phyloP scores from a whole-genome alignment of 2,888 invertebrate genomes.

The Acanthacorydalis orientalis region DNA sequence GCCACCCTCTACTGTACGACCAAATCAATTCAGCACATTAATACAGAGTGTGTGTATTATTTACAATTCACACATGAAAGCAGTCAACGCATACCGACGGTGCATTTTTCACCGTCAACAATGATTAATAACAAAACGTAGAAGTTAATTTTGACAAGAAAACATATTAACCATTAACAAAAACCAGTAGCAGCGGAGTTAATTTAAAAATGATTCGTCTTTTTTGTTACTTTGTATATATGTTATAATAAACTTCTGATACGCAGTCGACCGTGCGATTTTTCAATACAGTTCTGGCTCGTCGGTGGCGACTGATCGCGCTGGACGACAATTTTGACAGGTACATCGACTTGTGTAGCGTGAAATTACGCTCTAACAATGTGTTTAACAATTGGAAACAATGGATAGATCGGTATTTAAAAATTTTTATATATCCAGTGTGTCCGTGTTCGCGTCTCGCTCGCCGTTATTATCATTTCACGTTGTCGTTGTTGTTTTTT shows the following conservation, averaged over 20 bases:
- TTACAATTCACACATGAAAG: too few species aligned
- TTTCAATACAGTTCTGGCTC: neutral
- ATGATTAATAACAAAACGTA: neutral
- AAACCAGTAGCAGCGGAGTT: slow-evolving; percentile 23
- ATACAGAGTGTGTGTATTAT: too few species aligned
- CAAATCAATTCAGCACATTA: too few species aligned
- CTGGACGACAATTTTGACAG: slow-evolving; percentile 4
- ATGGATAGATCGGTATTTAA: slow-evolving; percentile 8
- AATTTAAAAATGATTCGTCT: slow-evolving; percentile 22
- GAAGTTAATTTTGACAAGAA: too few species aligned
- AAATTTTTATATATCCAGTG: neutral
- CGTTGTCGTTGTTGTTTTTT: too few species aligned
- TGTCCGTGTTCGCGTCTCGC: too few species aligned
- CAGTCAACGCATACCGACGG: neutral
- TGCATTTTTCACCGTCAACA: neutral
- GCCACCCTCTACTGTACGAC: too few species aligned
- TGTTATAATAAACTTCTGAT: too few species aligned
- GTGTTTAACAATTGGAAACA: slow-evolving; percentile 14
- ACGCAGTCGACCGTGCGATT: neutral
- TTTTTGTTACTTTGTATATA: slow-evolving; percentile 9
- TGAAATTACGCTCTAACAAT: slow-evolving; percentile 13
- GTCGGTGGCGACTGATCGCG: neutral
- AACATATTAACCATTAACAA: slow-evolving; percentile 11
- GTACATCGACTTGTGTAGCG: slow-evolving; percentile 8
- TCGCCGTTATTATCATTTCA: too few species aligned